Conservation (phyloP, 2,888 invertebrate genomes). For the Hemaris fuciformis region DNA sequence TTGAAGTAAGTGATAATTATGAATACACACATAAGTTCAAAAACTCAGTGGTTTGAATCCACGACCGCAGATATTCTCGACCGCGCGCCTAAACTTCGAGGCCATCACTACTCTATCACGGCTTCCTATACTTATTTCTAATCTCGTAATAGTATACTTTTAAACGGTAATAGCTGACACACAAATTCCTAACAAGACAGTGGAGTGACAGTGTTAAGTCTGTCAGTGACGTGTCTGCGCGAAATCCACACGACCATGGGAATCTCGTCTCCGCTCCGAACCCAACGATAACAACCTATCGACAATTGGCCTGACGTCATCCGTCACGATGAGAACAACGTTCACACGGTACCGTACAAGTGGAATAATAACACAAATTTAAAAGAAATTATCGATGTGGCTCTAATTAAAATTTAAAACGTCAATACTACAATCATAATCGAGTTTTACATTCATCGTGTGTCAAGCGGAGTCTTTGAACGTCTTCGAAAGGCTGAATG, state of each 20-base stretch:
- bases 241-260: conserved; percentile 58
- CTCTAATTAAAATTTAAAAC: conserved; percentile 35
- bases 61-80: too few relatives aligned
- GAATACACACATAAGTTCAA: too few relatives aligned
- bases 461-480: conserved; percentile 4
- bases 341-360: conserved; percentile 64
- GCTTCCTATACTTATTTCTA: too few relatives aligned
- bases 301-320: conserved; percentile 65
- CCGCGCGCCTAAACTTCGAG: too few relatives aligned
- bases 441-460: background rate
- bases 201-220: conserved; percentile 23
- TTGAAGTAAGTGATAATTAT: too few relatives aligned
- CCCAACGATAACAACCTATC: conserved; percentile 49
- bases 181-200: conserved; percentile 9
- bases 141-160: background rate
- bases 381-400: conserved; percentile 40
- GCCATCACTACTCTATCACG: too few relatives aligned
- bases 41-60: too few relatives aligned
- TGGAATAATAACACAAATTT: conserved; percentile 46
- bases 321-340: conserved; percentile 58
- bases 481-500: background rate
- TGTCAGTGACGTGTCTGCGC: conserved; percentile 56
- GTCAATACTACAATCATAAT: conserved; percentile 20
- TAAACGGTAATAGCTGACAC: background rate
- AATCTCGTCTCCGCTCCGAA: conserved; percentile 36